phyloP scores from a whole-genome alignment of 2,888 invertebrate species.

The Nomada hirtipes region DNA sequence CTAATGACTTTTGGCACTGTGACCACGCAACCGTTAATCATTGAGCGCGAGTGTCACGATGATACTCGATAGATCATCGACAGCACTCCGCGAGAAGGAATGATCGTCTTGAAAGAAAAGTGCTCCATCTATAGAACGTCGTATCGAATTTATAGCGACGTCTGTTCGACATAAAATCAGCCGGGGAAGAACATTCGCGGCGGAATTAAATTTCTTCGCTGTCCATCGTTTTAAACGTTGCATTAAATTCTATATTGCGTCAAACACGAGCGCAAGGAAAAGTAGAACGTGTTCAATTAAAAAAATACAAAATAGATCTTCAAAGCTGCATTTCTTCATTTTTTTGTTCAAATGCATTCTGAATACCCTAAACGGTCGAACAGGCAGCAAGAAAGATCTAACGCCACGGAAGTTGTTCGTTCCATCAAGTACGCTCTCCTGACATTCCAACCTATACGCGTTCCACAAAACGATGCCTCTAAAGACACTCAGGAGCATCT shows the following conservation, averaged over 20 bases:
- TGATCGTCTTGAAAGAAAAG: slow-evolving; percentile 7
- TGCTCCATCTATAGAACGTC: slow-evolving; percentile 21
- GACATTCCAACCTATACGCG: slow-evolving; percentile 14
- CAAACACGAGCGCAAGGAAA: too few relatives aligned
- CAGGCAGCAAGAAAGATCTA: neutral
- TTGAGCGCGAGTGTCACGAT: slow-evolving; percentile 75
- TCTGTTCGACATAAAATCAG: neutral
- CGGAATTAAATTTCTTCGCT: too few relatives aligned
- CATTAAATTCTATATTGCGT: too few relatives aligned
- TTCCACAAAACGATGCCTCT: slow-evolving; percentile 34
- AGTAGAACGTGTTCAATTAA: too few relatives aligned
- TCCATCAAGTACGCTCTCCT: neutral
- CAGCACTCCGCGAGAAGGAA: slow-evolving; percentile 30
- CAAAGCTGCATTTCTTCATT: too few relatives aligned
- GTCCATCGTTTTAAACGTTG: too few relatives aligned
- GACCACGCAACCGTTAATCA: slow-evolving; percentile 80
- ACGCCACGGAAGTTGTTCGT: neutral
- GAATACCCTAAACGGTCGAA: neutral
- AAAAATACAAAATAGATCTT: too few relatives aligned
- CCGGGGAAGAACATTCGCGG: neutral
- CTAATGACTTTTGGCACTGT: slow-evolving; percentile 79
- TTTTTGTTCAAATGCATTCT: neutral
- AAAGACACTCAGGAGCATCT: slow-evolving; percentile 20
- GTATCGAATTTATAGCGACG: slow-evolving; percentile 29
- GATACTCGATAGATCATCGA: slow-evolving; percentile 52